Conservation (phyloP, 2,113 vertebrate genomes). For the Glaucomys volans region DNA sequence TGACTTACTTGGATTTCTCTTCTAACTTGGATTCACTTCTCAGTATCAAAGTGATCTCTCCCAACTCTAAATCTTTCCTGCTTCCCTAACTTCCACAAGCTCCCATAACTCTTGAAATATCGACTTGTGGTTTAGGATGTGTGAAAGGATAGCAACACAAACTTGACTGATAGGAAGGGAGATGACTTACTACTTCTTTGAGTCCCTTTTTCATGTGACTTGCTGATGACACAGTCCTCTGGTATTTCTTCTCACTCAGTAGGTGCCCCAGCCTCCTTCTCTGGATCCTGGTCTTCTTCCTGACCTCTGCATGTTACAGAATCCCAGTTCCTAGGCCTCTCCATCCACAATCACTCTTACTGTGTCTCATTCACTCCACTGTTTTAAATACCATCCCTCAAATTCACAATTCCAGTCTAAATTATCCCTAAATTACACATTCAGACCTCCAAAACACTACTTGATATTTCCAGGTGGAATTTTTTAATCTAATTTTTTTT, state of each 20-base stretch:
- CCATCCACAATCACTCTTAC: background rate
- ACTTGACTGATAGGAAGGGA: background rate
- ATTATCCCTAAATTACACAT: background rate
- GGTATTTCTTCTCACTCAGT: background rate
- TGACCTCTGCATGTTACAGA: background rate
- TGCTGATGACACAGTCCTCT: background rate
- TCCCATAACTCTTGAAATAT: background rate
- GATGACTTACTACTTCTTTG: background rate
- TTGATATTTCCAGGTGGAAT: background rate
- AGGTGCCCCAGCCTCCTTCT: background rate
- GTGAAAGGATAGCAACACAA: background rate
- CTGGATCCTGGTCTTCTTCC: background rate
- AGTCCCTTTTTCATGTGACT: background rate
- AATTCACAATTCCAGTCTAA: background rate
- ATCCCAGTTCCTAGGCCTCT: background rate
- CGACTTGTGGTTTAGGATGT: background rate
- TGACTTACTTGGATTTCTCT: background rate
- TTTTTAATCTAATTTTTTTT: slow-evolving; percentile 28
- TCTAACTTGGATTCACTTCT: background rate
- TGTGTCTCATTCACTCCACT: background rate
- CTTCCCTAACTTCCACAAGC: background rate
- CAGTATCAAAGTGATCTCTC: background rate
- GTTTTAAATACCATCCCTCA: background rate
- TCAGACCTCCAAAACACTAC: background rate
- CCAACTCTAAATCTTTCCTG: background rate